Percentiles rank a stretch among this genome's conserved stretches.
Conservation (phyloP, 2,797 vertebrate species). For the Alauda arvensis region DNA sequence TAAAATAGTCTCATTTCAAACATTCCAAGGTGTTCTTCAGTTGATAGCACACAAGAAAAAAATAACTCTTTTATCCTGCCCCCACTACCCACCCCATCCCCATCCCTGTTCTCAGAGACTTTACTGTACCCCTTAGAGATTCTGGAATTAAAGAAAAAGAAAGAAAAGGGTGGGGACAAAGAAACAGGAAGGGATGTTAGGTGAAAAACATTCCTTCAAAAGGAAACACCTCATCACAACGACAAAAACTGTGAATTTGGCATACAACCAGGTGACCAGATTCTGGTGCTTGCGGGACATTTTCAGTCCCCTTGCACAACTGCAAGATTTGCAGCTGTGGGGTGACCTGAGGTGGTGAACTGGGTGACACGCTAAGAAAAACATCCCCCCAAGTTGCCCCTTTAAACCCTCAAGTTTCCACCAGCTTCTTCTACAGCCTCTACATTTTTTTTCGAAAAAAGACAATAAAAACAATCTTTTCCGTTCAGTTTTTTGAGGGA, state of each 20-base stretch:
- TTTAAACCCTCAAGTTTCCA: not conserved
- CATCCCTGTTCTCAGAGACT: not conserved
- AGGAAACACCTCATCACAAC: not conserved
- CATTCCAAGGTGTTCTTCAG: slow-evolving; percentile 30
- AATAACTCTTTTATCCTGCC: not conserved
- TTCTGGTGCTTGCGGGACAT: not conserved
- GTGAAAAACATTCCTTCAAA: not conserved
- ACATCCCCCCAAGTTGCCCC: not conserved
- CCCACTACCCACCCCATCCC: too few relatives aligned
- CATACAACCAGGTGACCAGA: not conserved
- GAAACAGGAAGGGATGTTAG: not conserved
- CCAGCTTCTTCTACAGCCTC: not conserved
- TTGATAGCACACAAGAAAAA: not conserved
- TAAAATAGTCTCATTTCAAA: slow-evolving; percentile 39
- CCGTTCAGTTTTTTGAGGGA: not conserved
- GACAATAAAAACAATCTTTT: slow-evolving; percentile 24
- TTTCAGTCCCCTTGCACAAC: not conserved
- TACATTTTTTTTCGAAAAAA: not conserved
- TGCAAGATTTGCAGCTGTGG: not conserved
- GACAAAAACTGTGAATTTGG: not conserved
- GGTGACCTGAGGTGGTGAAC: not conserved
- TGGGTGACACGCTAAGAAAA: not conserved
- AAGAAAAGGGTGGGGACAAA: not conserved
- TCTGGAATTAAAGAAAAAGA: not conserved
- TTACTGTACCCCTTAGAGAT: not conserved